Evolutionary conservation across 2,113 vertebrate species (phyloP), one percentile per base, ranked within the genome.

Genomic region (Callionymus lyra): DNA sequence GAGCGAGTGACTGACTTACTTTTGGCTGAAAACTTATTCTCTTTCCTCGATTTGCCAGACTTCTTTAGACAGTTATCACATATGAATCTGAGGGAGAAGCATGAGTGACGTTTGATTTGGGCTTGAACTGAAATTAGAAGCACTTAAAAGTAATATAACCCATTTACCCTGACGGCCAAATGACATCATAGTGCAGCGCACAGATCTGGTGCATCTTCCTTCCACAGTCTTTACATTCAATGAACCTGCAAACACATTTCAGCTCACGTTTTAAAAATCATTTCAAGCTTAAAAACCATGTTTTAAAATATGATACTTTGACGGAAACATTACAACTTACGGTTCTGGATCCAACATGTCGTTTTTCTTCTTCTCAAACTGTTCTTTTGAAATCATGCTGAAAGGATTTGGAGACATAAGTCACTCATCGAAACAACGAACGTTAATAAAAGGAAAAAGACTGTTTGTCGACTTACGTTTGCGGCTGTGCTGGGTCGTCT

Each of bases 141-240:
- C 34, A 21, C 6, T 15, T 9, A 1, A 6, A 3, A 59, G 47
- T 8, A 27, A 44, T 12, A 46, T 1, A 40, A 9, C n/a, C n/a
- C n/a, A 70, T 86, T 89, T 79, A 98, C 94, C 95, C 94, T 37
- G 92, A 86, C 34, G 94, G 92, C 94, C 95, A 99, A 77, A 99
- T 97, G 68, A 93, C 89, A 12, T 99, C 95, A 39, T 92, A 95
- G 80, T 99, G 95, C 43, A 99, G 79, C n/a, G 94, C 95, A 18
- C 95, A 99, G 52, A 99, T 98, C 84, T 98, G 95, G 78, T 99
- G 95, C 95, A 99, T 98, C 82, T 99, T 99, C 59, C 94, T 87
- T 62, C 92, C 94, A 72, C 95, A 99, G 45, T 99, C 95, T 76
- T 98, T 97, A 87, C 95, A 99, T 81, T 99, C 94, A 70, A 99